Percentiles rank a stretch among this genome's conserved stretches.
Conservation (phyloP, 2,888 invertebrate genomes). For the Myopa testacea region DNA sequence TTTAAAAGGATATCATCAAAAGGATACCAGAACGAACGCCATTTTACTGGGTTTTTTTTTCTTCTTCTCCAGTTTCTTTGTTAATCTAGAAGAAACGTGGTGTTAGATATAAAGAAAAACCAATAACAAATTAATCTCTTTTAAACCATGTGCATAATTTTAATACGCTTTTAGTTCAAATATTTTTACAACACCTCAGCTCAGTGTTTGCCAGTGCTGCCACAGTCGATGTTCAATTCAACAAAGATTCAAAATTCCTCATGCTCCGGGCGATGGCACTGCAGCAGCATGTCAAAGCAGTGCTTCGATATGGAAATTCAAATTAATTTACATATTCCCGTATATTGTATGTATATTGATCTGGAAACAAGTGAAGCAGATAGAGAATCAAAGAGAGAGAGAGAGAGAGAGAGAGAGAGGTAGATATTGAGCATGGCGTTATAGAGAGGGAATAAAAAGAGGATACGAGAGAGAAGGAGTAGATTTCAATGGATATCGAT, state of each 20-base stretch:
- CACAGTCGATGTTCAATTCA: neutral
- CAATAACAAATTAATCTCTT: neutral
- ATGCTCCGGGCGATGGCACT: neutral
- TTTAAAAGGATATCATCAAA: neutral
- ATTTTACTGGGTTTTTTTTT: too few species aligned
- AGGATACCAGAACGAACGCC: too few species aligned
- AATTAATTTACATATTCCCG: conserved; percentile 19
- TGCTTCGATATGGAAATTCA: conserved; percentile 23
- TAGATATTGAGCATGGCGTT: too few species aligned
- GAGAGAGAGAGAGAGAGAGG: too few species aligned
- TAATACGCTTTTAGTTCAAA: neutral
- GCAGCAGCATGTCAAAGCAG: conserved; percentile 6
- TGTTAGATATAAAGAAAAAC: too few species aligned
- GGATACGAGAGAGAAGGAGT: too few species aligned
- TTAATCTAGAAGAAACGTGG: too few species aligned
- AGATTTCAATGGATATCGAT: too few species aligned
- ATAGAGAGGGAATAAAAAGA: too few species aligned
- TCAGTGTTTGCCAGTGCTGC: neutral
- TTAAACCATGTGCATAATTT: neutral
- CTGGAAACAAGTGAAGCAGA: too few species aligned
- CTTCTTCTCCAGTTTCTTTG: too few species aligned
- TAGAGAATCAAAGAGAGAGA: too few species aligned
- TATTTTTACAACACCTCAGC: conserved; percentile 3
- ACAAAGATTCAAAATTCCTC: neutral
- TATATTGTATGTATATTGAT: neutral